Percentiles rank a stretch among this genome's conserved stretches.
Evolutionary conservation across 2,797 vertebrate genomes (phyloP).

Genomic region (Catamblyrhynchus diadema): DNA sequence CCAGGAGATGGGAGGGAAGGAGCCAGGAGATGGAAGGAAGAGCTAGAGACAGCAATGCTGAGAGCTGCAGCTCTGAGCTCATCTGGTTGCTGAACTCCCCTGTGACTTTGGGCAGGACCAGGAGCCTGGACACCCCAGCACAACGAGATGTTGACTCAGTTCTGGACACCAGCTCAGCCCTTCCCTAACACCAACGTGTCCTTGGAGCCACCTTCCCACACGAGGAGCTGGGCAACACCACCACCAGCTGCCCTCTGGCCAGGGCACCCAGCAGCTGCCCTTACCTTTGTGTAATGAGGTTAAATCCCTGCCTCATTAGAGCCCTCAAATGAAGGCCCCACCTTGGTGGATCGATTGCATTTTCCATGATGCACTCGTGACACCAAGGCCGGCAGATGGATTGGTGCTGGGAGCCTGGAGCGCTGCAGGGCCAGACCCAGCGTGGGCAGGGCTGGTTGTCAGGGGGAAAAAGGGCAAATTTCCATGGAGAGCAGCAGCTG

Average conservation of each 20-base stretch:
- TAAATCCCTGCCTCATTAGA: conserved; percentile 37
- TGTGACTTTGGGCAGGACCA: neutral
- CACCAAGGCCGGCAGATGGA: neutral
- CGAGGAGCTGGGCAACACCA: neutral
- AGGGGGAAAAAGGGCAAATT: neutral
- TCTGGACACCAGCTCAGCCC: neutral
- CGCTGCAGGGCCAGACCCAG: neutral
- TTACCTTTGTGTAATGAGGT: conserved; percentile 22
- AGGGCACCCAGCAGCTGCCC: neutral
- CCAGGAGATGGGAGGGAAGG: neutral
- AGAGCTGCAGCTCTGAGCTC: neutral
- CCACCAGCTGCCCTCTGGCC: neutral
- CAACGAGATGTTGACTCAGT: neutral
- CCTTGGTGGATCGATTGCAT: conserved; percentile 47
- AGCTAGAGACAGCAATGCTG: neutral
- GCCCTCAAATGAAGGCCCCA: conserved; percentile 49
- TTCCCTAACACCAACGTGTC: neutral
- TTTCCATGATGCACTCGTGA: conserved; percentile 56
- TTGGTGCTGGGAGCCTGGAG: conserved; percentile 40
- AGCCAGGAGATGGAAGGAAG: neutral
- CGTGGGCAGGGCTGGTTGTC: neutral
- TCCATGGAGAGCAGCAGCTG: neutral
- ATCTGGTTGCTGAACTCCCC: neutral
- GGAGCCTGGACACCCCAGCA: neutral
- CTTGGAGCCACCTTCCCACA: neutral